Base-by-base conservation (phyloP, 2,888 invertebrate species). In the Cacoxenus indagator region DNA sequence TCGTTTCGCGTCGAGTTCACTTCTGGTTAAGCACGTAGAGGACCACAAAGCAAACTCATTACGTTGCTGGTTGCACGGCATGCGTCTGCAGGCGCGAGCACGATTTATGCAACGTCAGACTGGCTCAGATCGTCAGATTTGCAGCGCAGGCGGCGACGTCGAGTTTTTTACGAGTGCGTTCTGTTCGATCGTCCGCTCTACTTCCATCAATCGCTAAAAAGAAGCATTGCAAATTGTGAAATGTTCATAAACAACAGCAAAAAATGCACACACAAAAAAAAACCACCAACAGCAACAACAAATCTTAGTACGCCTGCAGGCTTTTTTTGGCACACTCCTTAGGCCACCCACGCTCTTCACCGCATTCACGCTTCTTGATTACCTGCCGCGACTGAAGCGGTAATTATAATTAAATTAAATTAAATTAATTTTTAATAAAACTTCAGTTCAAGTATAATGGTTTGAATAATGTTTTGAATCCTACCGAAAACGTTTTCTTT, bases 351-450 rank as follows among this genome's bases (percentile, higher is more conserved):
- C n/a, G n/a, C n/a, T n/a, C n/a, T n/a, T n/a, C n/a, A n/a, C n/a
- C n/a, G n/a, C n/a, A n/a, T n/a, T n/a, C n/a, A n/a, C n/a, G n/a
- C n/a, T n/a, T n/a, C n/a, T n/a, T n/a, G n/a, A n/a, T n/a, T n/a
- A n/a, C n/a, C n/a, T n/a, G n/a, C n/a, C n/a, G n/a, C n/a, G n/a
- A n/a, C n/a, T n/a, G n/a, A 59, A 59, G 19, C 22, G 37, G 31
- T 59, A 59, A 59, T 59, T 59, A 59, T 59, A 59, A 59, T 59
- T 29, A 59, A 59, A 59, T 59, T 59, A 59, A 59, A n/a, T n/a
- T n/a, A n/a, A n/a, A n/a, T n/a, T n/a, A n/a, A n/a, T n/a, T 59
- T 59, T 59, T 59, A 59, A 59, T 31, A n/a, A n/a, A n/a, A n/a
- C n/a, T n/a, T n/a, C n/a, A n/a, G n/a, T n/a, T n/a, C n/a, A n/a